phyloP scores from a whole-genome alignment of 2,888 invertebrate species.

The Plagodis dolabraria region DNA sequence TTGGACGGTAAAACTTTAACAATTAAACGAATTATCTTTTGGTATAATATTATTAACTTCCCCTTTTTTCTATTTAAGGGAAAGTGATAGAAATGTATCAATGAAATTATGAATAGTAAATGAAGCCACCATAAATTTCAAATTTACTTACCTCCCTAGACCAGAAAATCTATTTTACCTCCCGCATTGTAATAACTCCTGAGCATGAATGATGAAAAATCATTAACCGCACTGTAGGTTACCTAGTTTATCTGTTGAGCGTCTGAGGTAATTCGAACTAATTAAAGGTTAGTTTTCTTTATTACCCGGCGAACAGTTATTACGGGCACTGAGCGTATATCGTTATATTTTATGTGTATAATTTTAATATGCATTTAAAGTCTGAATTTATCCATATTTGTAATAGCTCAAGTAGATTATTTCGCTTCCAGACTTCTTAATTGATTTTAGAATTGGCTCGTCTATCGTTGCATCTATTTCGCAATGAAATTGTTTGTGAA shows the following conservation, averaged over 20 bases:
- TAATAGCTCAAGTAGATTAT: slow-evolving; percentile 50
- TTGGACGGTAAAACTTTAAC: too few species aligned
- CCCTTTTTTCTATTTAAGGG: too few species aligned
- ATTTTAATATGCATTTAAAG: slow-evolving; percentile 45
- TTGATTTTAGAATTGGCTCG: slow-evolving; percentile 37
- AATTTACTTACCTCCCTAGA: too few species aligned
- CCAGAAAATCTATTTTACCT: too few species aligned
- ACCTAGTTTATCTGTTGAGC: slow-evolving; percentile 16
- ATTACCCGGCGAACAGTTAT: slow-evolving; percentile 40
- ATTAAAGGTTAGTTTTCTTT: slow-evolving; percentile 52
- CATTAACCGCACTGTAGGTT: neutral
- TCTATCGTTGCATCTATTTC: slow-evolving; percentile 77
- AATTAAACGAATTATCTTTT: too few species aligned
- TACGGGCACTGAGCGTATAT: slow-evolving; percentile 29
- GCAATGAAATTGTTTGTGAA: slow-evolving; percentile 73
- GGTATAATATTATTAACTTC: too few species aligned
- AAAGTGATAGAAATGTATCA: too few species aligned
- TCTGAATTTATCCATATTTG: slow-evolving; percentile 35
- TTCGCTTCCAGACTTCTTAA: slow-evolving; percentile 1
- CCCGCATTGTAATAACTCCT: too few species aligned
- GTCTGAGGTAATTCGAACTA: slow-evolving; percentile 51
- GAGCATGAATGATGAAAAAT: neutral
- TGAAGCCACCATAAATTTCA: too few species aligned
- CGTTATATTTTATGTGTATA: slow-evolving; percentile 35
- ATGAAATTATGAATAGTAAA: too few species aligned